phyloP scores from a whole-genome alignment of 2,888 invertebrate genomes.

The Polymixis flavicincta region DNA sequence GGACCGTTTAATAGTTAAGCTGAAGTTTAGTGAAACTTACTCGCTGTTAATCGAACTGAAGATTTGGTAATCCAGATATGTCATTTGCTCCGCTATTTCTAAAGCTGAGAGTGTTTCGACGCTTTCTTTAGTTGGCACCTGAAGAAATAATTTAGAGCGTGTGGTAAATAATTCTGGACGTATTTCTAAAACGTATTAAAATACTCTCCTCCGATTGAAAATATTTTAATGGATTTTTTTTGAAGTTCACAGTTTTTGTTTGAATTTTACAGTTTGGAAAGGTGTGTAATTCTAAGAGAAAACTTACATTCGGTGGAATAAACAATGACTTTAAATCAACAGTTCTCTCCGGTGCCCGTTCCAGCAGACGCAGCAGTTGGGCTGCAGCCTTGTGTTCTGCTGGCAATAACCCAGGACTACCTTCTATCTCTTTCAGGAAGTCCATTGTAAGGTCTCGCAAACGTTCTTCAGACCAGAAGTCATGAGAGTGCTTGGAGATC shows the following conservation, averaged over 20 bases:
- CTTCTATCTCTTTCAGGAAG: constrained; percentile 96
- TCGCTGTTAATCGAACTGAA: constrained; percentile 97
- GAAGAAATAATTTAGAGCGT: constrained; percentile 67
- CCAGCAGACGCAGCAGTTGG: constrained; percentile 94
- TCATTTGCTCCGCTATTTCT: constrained; percentile 98
- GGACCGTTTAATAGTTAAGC: neutral
- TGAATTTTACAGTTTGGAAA: neutral
- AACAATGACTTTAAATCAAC: constrained; percentile 93
- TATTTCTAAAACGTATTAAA: neutral
- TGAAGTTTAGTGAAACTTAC: constrained; percentile 90
- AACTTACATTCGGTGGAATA: constrained; percentile 92
- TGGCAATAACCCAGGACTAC: constrained; percentile 95
- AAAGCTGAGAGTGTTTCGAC: constrained; percentile 96
- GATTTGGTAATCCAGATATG: constrained; percentile 97
- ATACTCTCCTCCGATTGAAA: too few relatives aligned
- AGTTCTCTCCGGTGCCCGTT: constrained; percentile 93
- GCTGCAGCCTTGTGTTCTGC: constrained; percentile 97
- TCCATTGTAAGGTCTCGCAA: constrained; percentile 95
- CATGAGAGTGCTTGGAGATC: constrained; percentile 97
- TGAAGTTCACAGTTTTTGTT: neutral
- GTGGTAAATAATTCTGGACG: neutral
- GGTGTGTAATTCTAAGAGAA: neutral
- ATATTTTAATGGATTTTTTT: neutral
- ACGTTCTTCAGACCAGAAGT: constrained; percentile 94
- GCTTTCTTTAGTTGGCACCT: constrained; percentile 95